Evolutionary conservation across 2,113 vertebrate species (phyloP), one percentile per base, ranked within the genome.

Genomic region (Trochalopteron elliotii): DNA sequence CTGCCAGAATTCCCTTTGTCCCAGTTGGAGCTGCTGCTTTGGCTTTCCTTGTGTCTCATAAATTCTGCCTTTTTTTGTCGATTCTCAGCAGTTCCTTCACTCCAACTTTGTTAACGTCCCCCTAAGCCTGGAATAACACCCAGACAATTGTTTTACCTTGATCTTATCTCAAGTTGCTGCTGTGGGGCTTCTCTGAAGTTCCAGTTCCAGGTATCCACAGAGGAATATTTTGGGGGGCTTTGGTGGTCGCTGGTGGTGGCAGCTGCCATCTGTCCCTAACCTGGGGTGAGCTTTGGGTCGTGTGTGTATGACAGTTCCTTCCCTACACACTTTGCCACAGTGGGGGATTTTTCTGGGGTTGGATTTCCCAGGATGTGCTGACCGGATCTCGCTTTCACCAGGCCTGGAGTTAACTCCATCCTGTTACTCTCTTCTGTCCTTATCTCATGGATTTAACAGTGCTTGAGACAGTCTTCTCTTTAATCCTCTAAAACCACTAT

Each of bases 341-440:
- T 15, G 8, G 37, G 37, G 27, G 52, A 37, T 33, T 52, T 27
- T 45, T 33, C 33, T 23, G 14, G 33, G 25, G 2, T 27, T 44
- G 22, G 15, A 33, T 59, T 68, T 37, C 27, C 53, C 83, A 23
- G 14, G 44, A 50, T 50, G 9, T 57, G 24, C 50, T 40, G 30
- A 15, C 30, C 0, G 0, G 35, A 50, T 50, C 21, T 59, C 0
- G 0, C 31, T 27, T 52, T 37, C 22, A 27, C 44, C 27, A 3
- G 14, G 27, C 22, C 21, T 37, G 72, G 37, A 44, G 31, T 60
- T 60, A 22, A 52, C 18, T 37, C 27, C 63, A 68, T 59, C 14
- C 44, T 50, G 21, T 25, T 28, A 6, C 53, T 59, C 25, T 50
- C 37, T 31, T 50, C 71, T 59, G 37, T 57, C 17, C 31, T 42